Evolutionary conservation across 2,888 invertebrate species (phyloP), one percentile per base, ranked within the genome.

Genomic region (Junonia oenone): DNA sequence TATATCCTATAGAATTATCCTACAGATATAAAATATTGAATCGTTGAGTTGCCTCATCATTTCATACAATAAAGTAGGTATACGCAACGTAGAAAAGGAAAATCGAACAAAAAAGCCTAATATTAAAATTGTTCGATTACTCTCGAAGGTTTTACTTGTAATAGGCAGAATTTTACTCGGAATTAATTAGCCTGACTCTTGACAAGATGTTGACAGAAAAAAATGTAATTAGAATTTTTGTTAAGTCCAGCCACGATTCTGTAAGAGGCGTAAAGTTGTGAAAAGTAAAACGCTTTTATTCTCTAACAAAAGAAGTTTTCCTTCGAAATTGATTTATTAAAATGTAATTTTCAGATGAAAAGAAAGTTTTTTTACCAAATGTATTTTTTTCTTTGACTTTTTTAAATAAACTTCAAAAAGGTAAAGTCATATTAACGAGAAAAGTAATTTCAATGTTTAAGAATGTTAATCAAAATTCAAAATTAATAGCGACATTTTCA

Each of bases 121-220:
- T 15, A 37, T 14, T 46, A 17, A 46, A 31, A 17, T 27, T 46
- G 15, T 46, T 29, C 22, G 13, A 6, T 43, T 51, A 11, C 15
- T 51, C 3, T n/a, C 22, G 5, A 27, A 14, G 11, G 9, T 15
- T 45, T 26, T 35, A 22, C 29, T 26, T 33, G 14, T 6, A 26
- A 11, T 29, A 22, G 29, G 33, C 9, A n/a, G 15, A 27, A 19
- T 45, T 37, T 11, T 6, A 13, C 35, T 35, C 14, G 13, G 35
- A 9, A 11, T 45, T 37, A 45, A 52, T 52, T 45, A 37, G 33
- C 11, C 37, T 15, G 35, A 19, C 13, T 35, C 15, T 33, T 29
- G 45, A 13, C 35, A 45, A 53, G 46, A 37, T 53, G 38, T 53
- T 40, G 53, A 40, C 40, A 40, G 37, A 53, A 53, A 47, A 53